phyloP scores from a whole-genome alignment of 53 echinoderm and acorn worm species.

The Temnopleurus reevesii region DNA sequence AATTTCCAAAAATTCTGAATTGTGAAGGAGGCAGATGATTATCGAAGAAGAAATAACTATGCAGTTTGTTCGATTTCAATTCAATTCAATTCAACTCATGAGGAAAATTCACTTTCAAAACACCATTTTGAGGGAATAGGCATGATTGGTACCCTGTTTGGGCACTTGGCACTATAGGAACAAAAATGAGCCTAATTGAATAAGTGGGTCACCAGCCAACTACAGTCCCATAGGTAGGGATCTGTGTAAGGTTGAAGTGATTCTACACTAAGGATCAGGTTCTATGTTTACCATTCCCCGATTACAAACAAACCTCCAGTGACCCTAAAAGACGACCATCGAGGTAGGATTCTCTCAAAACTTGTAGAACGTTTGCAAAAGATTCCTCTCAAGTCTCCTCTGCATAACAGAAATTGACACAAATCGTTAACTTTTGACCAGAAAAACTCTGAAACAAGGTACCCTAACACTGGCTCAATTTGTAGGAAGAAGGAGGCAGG shows the following conservation, averaged over 20 bases:
- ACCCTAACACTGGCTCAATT: too few species aligned
- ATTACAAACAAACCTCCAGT: neutral
- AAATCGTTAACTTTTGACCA: too few species aligned
- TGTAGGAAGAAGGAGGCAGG: too few species aligned
- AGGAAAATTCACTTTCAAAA: too few species aligned
- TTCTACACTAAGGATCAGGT: neutral
- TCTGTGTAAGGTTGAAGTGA: neutral
- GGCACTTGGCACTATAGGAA: neutral
- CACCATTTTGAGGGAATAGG: too few species aligned
- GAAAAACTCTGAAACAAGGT: too few species aligned
- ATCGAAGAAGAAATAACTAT: too few species aligned
- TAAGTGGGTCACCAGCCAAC: neutral
- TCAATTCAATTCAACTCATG: too few species aligned
- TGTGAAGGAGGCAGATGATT: neutral
- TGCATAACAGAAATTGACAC: too few species aligned
- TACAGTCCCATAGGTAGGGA: slow-evolving; percentile 13
- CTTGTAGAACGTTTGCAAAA: too few species aligned
- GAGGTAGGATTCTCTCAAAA: neutral
- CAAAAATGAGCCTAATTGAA: neutral
- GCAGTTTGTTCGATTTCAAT: too few species aligned
- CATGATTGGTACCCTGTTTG: neutral
- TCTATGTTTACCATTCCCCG: neutral
- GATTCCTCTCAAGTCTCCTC: too few species aligned
- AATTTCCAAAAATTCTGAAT: neutral
- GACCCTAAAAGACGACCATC: neutral